phyloP scores from a whole-genome alignment of 2,797 vertebrate genomes.

The Pachyuromys duprasi region DNA sequence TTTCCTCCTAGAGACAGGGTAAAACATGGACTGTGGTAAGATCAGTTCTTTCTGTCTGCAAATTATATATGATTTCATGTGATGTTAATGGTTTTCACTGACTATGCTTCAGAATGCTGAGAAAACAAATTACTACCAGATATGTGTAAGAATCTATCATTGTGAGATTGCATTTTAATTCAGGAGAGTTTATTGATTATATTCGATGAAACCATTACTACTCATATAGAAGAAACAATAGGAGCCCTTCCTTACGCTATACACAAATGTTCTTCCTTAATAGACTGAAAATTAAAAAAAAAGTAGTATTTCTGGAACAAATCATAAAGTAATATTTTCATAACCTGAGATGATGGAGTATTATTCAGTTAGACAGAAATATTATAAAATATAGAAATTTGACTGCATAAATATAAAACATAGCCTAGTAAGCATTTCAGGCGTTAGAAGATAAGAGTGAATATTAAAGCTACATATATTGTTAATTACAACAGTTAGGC shows the following conservation, averaged over 20 bases:
- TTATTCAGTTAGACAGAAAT: neutral
- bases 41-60: neutral
- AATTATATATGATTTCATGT: neutral
- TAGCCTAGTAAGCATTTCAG: neutral
- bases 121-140: neutral
- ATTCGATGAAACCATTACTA: conserved; percentile 9
- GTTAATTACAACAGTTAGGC: neutral
- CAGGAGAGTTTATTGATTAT: neutral
- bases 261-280: neutral
- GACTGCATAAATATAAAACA: neutral
- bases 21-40: neutral
- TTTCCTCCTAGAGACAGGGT: neutral
- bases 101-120: neutral
- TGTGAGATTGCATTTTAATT: neutral
- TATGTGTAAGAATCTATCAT: neutral
- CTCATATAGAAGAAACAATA: neutral
- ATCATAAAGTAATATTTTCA: neutral
- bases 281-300: conserved; percentile 32
- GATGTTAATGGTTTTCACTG: neutral
- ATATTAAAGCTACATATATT: neutral
- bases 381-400: neutral
- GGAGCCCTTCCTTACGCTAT: neutral
- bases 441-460: neutral
- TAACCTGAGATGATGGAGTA: neutral
- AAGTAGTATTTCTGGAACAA: conserved; percentile 5